These are phyloP conservation scores for Copidosoma floridanum DNA, from an alignment of 1,140 invertebrate species.

Conservation along the genomic window DNA sequence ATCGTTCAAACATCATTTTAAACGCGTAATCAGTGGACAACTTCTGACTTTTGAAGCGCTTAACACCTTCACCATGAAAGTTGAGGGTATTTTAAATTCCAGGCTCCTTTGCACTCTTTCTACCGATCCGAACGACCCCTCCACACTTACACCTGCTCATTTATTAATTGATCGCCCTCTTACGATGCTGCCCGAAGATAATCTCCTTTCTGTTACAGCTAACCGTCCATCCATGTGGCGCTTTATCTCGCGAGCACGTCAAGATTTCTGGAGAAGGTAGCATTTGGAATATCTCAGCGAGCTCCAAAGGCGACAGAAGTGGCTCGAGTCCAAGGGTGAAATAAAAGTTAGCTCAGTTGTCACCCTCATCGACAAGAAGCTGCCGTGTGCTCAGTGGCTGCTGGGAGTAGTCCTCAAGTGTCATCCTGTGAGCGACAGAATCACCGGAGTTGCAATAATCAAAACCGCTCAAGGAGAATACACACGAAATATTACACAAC, in stretches of 20 bases:
- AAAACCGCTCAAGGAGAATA: no score
- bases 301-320: background rate
- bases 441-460: background rate
- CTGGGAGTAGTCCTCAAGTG: background rate
- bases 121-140: background rate
- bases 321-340: background rate
- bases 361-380: no score
- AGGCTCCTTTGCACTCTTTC: background rate
- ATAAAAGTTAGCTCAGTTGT: no score
- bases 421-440: background rate
- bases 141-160: no score
- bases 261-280: background rate
- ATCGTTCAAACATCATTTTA: slow-evolving; percentile 30
- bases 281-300: no score
- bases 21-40: slow-evolving; percentile 7
- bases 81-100: background rate
- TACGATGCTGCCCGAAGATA: background rate
- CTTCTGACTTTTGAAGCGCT: background rate
- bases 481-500: no score
- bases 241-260: background rate
- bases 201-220: no score
- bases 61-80: background rate
- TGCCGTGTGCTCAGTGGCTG: no score
- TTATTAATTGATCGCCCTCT: background rate
- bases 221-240: background rate